Conservation (phyloP, 2,113 vertebrate genomes). For the Synchiropus splendidus region DNA sequence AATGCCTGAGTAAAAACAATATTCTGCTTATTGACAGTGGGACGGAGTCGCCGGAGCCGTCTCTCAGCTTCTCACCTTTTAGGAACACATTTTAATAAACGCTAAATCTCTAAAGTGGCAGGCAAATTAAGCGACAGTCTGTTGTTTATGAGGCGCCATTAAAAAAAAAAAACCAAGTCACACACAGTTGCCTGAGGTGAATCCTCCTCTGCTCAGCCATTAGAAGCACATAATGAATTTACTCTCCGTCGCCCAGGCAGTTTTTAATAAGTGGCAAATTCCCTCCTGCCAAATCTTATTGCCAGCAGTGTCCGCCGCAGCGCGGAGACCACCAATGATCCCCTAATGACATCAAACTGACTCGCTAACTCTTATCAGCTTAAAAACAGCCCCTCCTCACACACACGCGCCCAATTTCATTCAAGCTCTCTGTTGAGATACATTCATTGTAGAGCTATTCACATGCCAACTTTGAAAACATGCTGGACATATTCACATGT, state of each 20-base stretch:
- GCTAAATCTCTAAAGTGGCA: too few species aligned
- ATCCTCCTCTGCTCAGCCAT: conserved; percentile 46
- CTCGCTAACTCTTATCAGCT: conserved; percentile 49
- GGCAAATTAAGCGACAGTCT: too few species aligned
- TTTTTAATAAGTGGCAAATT: conserved; percentile 65
- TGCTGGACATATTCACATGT: conserved; percentile 6
- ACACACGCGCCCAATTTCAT: conserved; percentile 24
- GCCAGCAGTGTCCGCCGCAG: conserved; percentile 51
- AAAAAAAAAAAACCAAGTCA: too few species aligned
- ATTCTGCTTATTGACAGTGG: too few species aligned
- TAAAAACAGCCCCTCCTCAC: too few species aligned
- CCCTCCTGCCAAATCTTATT: conserved; percentile 43
- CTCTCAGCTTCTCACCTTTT: too few species aligned
- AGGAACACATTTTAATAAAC: too few species aligned
- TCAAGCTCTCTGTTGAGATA: conserved; percentile 33
- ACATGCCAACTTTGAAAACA: conserved; percentile 14
- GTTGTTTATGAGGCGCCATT: too few species aligned
- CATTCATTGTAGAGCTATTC: conserved; percentile 19
- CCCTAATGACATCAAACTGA: conserved; percentile 48
- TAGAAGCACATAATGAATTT: conserved; percentile 65
- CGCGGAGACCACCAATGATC: conserved; percentile 43
- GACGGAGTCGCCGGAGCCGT: too few species aligned
- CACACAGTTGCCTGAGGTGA: conserved; percentile 32
- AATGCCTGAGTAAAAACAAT: too few species aligned
- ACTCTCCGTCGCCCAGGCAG: conserved; percentile 55